Evolutionary conservation across 2,888 invertebrate genomes (phyloP).

Genomic region (Sisyra nigra): DNA sequence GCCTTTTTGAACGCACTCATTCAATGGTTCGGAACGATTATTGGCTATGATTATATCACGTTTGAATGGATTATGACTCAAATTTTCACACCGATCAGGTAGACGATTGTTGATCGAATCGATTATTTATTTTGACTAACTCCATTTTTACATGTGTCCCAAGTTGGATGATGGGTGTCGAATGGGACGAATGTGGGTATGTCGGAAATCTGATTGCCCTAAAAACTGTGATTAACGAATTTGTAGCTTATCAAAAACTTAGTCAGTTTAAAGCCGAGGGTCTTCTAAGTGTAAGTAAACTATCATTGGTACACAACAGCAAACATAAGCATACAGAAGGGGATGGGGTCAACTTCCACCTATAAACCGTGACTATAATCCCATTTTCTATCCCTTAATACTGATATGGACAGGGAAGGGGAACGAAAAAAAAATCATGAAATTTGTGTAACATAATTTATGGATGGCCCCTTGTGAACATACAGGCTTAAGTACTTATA

Average conservation of each 20-base stretch:
- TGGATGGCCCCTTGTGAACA: too few species aligned
- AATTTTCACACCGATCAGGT: slow-evolving; percentile 65
- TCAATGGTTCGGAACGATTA: slow-evolving; percentile 62
- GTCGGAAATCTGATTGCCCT: slow-evolving; percentile 76
- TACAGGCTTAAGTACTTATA: too few species aligned
- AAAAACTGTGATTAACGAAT: slow-evolving; percentile 85
- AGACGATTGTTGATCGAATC: not conserved
- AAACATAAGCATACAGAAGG: too few species aligned
- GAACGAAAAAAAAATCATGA: too few species aligned
- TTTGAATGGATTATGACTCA: slow-evolving; percentile 71
- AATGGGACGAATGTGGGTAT: slow-evolving; percentile 53
- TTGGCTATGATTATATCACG: slow-evolving; percentile 44
- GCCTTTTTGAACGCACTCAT: slow-evolving; percentile 70
- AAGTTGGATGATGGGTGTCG: slow-evolving; percentile 74
- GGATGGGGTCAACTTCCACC: too few species aligned
- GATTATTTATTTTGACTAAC: too few species aligned
- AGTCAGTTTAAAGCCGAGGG: slow-evolving; percentile 38
- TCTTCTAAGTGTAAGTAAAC: slow-evolving; percentile 35
- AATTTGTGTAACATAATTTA: too few species aligned
- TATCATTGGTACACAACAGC: not conserved
- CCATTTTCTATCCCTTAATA: not conserved
- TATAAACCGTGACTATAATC: too few species aligned
- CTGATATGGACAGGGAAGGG: too few species aligned
- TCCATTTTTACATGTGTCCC: too few species aligned
- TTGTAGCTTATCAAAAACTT: slow-evolving; percentile 73